phyloP scores from a whole-genome alignment of 2,797 vertebrate species.

The Discoglossus pictus region DNA sequence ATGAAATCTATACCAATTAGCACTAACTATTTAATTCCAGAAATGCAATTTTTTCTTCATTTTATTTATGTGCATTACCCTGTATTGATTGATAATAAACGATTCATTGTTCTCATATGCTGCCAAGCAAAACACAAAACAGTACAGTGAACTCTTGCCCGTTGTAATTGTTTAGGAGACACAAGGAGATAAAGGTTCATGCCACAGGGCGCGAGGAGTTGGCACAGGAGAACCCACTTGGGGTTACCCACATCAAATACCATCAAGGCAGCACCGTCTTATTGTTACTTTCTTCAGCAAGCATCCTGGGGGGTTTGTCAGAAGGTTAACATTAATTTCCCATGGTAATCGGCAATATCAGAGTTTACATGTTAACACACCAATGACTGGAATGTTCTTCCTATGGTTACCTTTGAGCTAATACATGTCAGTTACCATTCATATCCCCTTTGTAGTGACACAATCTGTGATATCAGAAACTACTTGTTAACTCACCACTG shows the following conservation, averaged over 20 bases:
- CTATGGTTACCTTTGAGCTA: no score
- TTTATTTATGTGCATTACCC: not conserved
- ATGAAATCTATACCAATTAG: not conserved
- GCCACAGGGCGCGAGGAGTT: not conserved
- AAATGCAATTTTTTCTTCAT: not conserved
- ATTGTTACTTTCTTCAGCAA: no score
- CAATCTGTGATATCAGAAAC: no score
- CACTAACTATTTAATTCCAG: not conserved
- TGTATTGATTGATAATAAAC: not conserved
- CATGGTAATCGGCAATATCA: no score
- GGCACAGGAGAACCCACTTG: not conserved
- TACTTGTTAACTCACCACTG: no score
- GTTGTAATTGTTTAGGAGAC: slow-evolving; percentile 4
- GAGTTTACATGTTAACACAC: no score
- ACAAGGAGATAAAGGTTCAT: not conserved
- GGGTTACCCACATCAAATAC: not conserved
- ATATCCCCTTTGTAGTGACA: no score
- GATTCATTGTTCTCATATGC: not conserved
- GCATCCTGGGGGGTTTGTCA: no score
- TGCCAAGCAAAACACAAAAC: not conserved
- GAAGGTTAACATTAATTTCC: no score
- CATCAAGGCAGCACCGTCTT: no score
- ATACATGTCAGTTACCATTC: no score
- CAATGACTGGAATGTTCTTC: no score
- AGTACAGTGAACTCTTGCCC: not conserved